Conservation (phyloP, 2,113 vertebrate species). For the Synchiropus splendidus region DNA sequence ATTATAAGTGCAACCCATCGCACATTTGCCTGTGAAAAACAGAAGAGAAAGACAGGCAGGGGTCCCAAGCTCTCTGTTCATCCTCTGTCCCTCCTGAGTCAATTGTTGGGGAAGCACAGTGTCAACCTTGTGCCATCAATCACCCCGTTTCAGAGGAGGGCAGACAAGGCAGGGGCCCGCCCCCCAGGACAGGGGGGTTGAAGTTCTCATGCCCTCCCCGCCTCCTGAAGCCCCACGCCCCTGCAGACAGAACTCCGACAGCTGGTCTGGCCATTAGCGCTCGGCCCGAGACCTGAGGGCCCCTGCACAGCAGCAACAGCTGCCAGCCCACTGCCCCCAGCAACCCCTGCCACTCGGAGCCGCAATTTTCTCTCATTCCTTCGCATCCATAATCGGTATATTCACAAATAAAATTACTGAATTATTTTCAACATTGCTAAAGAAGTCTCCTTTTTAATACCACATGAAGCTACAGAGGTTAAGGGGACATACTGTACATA, state of each 20-base stretch:
- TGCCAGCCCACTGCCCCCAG: slow-evolving; percentile 64
- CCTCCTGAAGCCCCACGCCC: slow-evolving; percentile 60
- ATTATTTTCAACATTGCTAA: too few relatives aligned
- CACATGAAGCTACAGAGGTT: too few relatives aligned
- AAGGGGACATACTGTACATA: too few relatives aligned
- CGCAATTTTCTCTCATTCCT: slow-evolving; percentile 51
- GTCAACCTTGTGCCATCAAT: slow-evolving; percentile 74
- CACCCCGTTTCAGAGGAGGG: slow-evolving; percentile 70
- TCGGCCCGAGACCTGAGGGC: slow-evolving; percentile 61
- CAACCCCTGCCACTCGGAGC: slow-evolving; percentile 13
- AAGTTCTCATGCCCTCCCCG: slow-evolving; percentile 77
- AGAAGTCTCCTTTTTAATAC: too few relatives aligned
- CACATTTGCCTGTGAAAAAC: slow-evolving; percentile 68
- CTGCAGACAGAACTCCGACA: slow-evolving; percentile 71
- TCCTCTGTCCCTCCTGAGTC: slow-evolving; percentile 65
- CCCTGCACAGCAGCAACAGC: slow-evolving; percentile 68
- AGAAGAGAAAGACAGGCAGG: slow-evolving; percentile 56
- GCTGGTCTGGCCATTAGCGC: slow-evolving; percentile 73
- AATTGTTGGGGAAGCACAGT: slow-evolving; percentile 71
- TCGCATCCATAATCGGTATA: slow-evolving; percentile 20
- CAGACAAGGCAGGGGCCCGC: slow-evolving; percentile 72
- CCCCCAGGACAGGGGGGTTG: slow-evolving; percentile 67
- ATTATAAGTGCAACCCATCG: slow-evolving; percentile 67
- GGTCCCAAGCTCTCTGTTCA: slow-evolving; percentile 59
- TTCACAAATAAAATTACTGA: too few relatives aligned